These are phyloP conservation scores for Gnathonemus longibarbis DNA, from an alignment of 2,113 vertebrate species.

Conservation along the genomic window DNA sequence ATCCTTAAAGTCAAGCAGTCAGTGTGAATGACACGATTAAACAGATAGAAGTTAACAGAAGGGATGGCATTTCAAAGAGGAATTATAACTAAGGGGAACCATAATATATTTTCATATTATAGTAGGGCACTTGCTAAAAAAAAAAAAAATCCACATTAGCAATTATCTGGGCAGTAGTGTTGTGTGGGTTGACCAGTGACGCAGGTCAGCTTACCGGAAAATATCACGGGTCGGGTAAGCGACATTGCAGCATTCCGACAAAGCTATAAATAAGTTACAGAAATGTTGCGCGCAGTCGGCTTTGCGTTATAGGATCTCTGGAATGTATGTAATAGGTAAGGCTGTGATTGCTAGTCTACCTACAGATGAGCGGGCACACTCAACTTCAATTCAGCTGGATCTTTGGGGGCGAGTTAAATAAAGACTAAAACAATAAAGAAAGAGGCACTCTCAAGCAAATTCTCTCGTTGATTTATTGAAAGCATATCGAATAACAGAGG, in stretches of 20 bases:
- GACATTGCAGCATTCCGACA: neutral
- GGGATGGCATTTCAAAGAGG: neutral
- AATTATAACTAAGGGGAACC: neutral
- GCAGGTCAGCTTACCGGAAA: neutral
- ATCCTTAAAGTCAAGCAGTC: neutral
- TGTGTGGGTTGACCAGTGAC: neutral
- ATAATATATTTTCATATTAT: neutral
- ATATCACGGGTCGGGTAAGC: neutral
- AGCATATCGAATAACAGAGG: neutral
- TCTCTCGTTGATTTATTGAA: neutral
- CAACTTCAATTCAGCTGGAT: neutral
- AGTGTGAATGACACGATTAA: neutral
- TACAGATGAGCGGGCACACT: neutral
- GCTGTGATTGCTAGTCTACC: neutral
- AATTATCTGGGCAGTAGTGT: neutral
- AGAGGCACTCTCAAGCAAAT: neutral
- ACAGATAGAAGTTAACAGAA: neutral
- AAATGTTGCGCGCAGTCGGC: neutral
- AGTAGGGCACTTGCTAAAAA: neutral
- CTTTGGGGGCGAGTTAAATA: neutral
- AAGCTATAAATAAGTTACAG: neutral
- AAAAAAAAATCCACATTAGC: neutral
- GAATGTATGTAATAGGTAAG: neutral
- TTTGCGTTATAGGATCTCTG: neutral
- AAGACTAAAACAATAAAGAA: neutral